Evolutionary conservation across 2,888 invertebrate genomes (phyloP).

Genomic region (Julus scanicus): DNA sequence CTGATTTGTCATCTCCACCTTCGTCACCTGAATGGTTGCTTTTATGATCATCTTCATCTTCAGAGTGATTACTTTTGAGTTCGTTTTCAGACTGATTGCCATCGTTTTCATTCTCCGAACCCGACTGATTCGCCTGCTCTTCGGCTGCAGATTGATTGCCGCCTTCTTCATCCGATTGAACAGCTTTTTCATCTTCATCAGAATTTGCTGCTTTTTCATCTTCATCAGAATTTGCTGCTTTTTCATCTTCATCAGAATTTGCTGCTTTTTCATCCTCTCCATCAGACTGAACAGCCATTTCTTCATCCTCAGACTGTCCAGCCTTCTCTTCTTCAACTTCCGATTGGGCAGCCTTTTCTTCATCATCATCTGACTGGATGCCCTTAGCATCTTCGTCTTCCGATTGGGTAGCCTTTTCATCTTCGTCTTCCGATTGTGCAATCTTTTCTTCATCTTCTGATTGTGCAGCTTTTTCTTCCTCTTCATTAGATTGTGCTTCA

Average conservation of each 20-base stretch:
- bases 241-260: slow-evolving; percentile 14
- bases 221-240: not conserved
- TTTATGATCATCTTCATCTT: not conserved
- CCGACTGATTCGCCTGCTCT: not conserved
- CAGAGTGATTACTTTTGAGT: slow-evolving; percentile 4
- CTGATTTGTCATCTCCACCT: slow-evolving; percentile 11
- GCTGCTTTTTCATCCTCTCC: slow-evolving; percentile 35
- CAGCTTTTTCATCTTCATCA: slow-evolving; percentile 23
- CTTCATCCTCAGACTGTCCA: slow-evolving; percentile 27
- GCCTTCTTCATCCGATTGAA: not conserved
- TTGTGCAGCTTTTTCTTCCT: slow-evolving; percentile 12
- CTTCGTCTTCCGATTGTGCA: slow-evolving; percentile 46
- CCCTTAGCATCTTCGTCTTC: slow-evolving; percentile 10
- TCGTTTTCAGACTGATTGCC: slow-evolving; percentile 50
- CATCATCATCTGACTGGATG: not conserved
- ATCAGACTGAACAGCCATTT: slow-evolving; percentile 36
- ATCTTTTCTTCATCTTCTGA: slow-evolving; percentile 50
- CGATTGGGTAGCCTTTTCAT: slow-evolving; percentile 26
- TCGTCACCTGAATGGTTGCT: not conserved
- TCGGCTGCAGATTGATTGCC: not conserved
- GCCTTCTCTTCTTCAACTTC: not conserved
- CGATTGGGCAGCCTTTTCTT: slow-evolving; percentile 13
- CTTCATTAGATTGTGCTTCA: not conserved
- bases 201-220: not conserved
- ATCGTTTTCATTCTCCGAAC: not conserved